Base-by-base conservation (phyloP, 2,797 vertebrate species). In the Pogoniulus pusillus region DNA sequence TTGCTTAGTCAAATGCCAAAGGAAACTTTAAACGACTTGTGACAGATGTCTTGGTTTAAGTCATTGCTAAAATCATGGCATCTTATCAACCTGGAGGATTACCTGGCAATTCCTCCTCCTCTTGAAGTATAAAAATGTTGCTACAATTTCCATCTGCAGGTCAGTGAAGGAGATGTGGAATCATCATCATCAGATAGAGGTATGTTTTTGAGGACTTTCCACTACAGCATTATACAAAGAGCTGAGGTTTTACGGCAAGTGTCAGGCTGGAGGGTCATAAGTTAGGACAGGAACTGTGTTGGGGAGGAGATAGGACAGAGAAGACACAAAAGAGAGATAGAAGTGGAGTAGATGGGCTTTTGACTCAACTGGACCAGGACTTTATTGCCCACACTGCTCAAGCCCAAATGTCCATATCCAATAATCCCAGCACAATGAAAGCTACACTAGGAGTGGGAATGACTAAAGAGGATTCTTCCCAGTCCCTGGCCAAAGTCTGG, bases 111-210 rank as follows among this genome's bases (percentile, higher is more conserved):
- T 51, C 41, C 19, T 70, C 22, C 24, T 78, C 22, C 14, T 66
- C 51, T 34, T 60, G 64, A 47, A 79, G 29, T 9, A 73, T 39
- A 69, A 76, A 90, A 60, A 32, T 7, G 4, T 74, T 71, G 29
- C 37, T 77, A 6, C 4, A 1, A 30, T 87, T 91, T 91, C 62
- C n/a, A 62, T 59, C 51, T 90, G 69, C 92, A 96, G 95, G 47
- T 96, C 95, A 19, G 84, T 93, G 75, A 87, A 66, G 63, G 93
- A 93, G 47, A 60, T 94, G 92, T 96, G 94, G 95, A 64, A 93
- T 55, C 94, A 95, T 16, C 92, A 95, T 12, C 82, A 85, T 59
- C 15, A 93, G 80, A 69, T 94, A 69, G 41, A 89, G 95, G 92
- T 94, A 63, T 12, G 72, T 71, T 82, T 82, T 64, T 35, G 15